Evolutionary conservation across 2,888 invertebrate genomes (phyloP).

Genomic region (Spicauda simplicius): DNA sequence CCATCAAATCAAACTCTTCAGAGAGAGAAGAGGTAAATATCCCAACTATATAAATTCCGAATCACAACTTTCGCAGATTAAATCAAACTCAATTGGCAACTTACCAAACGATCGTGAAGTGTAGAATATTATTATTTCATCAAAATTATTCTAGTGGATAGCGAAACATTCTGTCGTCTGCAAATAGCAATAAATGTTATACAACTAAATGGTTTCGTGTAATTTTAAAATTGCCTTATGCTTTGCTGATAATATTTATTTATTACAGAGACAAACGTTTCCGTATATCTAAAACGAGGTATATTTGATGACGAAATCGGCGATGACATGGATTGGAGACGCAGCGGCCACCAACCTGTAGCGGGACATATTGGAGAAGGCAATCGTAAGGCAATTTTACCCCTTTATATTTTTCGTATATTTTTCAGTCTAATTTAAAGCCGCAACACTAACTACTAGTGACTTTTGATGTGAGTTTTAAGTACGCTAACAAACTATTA

Average conservation of each 20-base stretch:
- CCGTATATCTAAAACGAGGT: slow-evolving; percentile 71
- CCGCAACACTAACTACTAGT: background rate
- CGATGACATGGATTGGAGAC: slow-evolving; percentile 59
- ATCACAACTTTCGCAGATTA: background rate
- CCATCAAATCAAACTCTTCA: background rate
- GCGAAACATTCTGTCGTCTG: slow-evolving; percentile 17
- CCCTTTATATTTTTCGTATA: background rate
- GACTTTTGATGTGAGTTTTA: no score
- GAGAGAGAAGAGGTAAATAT: background rate
- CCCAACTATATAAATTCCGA: background rate
- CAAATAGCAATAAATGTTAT: slow-evolving; percentile 1
- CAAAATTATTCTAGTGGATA: slow-evolving; percentile 3
- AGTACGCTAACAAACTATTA: no score
- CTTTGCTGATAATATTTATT: background rate
- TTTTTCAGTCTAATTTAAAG: no score
- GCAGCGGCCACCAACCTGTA: slow-evolving; percentile 53
- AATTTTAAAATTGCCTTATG: background rate
- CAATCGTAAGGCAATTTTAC: slow-evolving; percentile 51
- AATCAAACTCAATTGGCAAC: slow-evolving; percentile 23
- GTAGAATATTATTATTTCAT: slow-evolving; percentile 10
- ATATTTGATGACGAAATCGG: slow-evolving; percentile 67
- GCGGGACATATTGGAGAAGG: slow-evolving; percentile 49
- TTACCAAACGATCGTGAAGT: slow-evolving; percentile 6
- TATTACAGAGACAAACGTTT: slow-evolving; percentile 69
- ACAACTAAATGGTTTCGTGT: background rate